These are phyloP conservation scores for Plusia festucae DNA, from an alignment of 2,888 invertebrate genomes.

Conservation along the genomic window DNA sequence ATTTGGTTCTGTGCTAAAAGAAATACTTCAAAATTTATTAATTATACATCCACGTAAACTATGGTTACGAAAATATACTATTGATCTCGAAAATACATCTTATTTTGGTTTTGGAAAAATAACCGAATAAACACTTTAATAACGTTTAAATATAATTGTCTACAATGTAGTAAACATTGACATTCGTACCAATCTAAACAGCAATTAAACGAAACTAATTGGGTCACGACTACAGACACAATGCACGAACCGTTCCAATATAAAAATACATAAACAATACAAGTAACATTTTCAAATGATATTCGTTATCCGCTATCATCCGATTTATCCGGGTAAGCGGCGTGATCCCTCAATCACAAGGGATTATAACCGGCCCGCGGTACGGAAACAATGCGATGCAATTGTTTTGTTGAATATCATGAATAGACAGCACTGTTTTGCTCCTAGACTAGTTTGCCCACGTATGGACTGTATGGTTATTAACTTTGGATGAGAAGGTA, in stretches of 20 bases:
- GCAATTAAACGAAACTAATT: slow-evolving; percentile 5
- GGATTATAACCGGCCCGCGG: slow-evolving; percentile 53
- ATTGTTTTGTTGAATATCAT: slow-evolving; percentile 49
- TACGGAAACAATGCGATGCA: slow-evolving; percentile 43
- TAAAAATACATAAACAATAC: slow-evolving; percentile 32
- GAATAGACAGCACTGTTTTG: slow-evolving; percentile 29
- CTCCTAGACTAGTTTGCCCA: slow-evolving; percentile 1
- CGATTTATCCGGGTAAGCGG: slow-evolving; percentile 68
- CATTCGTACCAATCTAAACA: neutral
- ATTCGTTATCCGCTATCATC: slow-evolving; percentile 63
- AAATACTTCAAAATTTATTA: too few relatives aligned
- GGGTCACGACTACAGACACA: neutral
- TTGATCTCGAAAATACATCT: too few relatives aligned
- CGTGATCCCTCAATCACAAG: slow-evolving; percentile 69
- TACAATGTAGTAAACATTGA: neutral
- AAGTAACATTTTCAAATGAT: slow-evolving; percentile 61
- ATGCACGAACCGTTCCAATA: neutral
- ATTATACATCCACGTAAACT: too few relatives aligned
- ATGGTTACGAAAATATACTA: too few relatives aligned
- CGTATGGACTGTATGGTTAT: neutral
- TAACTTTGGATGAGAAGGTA: neutral
- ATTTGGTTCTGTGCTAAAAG: too few relatives aligned
- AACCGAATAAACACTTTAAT: too few relatives aligned
- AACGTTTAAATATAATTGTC: too few relatives aligned
- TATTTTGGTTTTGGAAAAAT: too few relatives aligned